phyloP scores from a whole-genome alignment of 2,113 vertebrate species.

The Ondatra zibethicus region DNA sequence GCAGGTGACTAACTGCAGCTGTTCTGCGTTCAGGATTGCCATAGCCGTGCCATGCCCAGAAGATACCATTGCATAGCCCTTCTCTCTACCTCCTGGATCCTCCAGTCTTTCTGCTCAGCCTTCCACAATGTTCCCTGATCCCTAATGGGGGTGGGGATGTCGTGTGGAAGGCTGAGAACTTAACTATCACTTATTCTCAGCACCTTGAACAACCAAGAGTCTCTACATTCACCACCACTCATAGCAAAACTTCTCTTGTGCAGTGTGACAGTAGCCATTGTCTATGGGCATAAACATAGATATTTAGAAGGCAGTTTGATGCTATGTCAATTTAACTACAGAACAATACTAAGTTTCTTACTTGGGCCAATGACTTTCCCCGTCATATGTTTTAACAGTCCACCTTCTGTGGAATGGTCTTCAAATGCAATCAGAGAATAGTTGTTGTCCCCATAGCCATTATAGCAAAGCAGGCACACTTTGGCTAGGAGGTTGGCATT shows the following conservation, averaged over 20 bases:
- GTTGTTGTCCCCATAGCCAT: not conserved
- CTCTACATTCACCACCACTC: not conserved
- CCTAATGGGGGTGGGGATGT: no score
- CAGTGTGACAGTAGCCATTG: not conserved
- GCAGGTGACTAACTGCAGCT: not conserved
- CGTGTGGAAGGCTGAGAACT: not conserved
- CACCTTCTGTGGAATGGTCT: not conserved
- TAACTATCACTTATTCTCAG: not conserved
- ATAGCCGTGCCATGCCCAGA: not conserved
- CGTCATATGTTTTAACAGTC: not conserved
- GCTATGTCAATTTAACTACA: not conserved
- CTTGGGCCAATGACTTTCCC: not conserved
- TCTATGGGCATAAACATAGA: not conserved
- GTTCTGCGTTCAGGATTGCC: no score
- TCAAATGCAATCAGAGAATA: not conserved
- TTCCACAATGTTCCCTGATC: no score
- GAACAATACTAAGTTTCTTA: not conserved
- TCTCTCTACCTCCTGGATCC: not conserved
- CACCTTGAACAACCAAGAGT: not conserved
- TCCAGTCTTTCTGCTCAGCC: not conserved
- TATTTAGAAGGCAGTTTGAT: not conserved
- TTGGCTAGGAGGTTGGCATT: not conserved
- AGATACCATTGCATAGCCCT: not conserved
- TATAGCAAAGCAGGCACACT: not conserved
- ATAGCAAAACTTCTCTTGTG: not conserved